Conservation (phyloP, 2,113 vertebrate species). For the Arothron firmamentum region DNA sequence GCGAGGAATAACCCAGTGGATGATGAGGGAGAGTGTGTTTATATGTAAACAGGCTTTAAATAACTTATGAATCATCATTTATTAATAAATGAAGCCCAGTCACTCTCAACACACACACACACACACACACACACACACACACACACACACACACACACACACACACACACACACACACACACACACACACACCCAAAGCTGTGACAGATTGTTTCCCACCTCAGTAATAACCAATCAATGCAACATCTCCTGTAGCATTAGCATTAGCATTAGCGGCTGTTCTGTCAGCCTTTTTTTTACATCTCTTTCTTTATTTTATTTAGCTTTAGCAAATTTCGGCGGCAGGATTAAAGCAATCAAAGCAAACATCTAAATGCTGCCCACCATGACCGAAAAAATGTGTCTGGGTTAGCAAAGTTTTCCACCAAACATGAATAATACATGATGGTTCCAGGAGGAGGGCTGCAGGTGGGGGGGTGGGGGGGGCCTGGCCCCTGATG, state of each 20-base stretch:
- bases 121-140: constrained; percentile 8
- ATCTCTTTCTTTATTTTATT: not conserved
- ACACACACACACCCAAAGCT: constrained; percentile 35
- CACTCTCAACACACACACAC: constrained; percentile 8
- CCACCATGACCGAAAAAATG: not conserved
- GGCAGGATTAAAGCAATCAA: too few species aligned
- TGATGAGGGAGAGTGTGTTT: constrained; percentile 31
- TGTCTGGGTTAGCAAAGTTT: not conserved
- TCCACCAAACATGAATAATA: constrained; percentile 14
- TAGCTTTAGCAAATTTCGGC: not conserved
- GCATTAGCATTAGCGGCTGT: not conserved
- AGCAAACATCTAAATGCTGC: too few species aligned
- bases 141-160: constrained; percentile 23
- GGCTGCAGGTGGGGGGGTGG: constrained; percentile 29
- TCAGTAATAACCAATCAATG: constrained; percentile 34
- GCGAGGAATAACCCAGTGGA: not conserved
- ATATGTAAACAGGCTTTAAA: constrained; percentile 59
- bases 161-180: constrained; percentile 4
- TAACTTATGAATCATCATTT: constrained; percentile 65
- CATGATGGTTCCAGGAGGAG: constrained; percentile 19
- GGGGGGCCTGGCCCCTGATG: constrained; percentile 27
- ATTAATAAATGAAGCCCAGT: constrained; percentile 47
- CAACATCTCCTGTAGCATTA: constrained; percentile 22
- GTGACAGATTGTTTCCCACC: constrained; percentile 15
- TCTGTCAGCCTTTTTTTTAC: constrained; percentile 9